Evolutionary conservation across 2,113 vertebrate genomes (phyloP).

Genomic region (Puntigrus tetrazona): DNA sequence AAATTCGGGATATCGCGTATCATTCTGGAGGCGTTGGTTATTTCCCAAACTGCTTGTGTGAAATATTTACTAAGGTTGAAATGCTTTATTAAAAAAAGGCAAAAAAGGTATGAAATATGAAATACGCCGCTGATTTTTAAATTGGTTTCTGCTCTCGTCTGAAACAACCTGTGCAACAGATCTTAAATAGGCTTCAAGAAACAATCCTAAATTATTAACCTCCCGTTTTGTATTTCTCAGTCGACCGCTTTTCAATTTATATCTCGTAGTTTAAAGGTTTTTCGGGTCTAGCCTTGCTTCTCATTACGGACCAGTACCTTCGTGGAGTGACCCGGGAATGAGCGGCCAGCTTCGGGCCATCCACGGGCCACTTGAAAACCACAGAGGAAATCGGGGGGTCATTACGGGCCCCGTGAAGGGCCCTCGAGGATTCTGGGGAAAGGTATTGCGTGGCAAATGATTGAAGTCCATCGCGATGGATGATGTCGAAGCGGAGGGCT

Average conservation of each 20-base stretch:
- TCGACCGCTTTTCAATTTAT: neutral
- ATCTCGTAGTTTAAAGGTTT: neutral
- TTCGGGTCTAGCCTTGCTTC: neutral
- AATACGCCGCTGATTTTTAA: neutral
- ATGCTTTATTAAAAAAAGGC: neutral
- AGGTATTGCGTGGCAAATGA: neutral
- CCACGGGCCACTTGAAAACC: neutral
- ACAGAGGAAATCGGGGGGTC: neutral
- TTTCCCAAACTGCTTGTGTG: neutral
- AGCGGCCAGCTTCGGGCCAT: neutral
- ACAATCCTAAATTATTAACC: constrained; percentile 11
- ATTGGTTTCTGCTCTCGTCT: neutral
- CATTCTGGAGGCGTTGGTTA: neutral
- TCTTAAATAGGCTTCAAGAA: neutral
- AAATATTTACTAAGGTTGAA: neutral
- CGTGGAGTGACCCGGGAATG: neutral
- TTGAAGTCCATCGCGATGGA: neutral
- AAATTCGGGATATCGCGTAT: neutral
- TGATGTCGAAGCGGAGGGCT: neutral
- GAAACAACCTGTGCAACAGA: neutral
- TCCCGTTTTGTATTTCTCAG: neutral
- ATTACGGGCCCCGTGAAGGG: neutral
- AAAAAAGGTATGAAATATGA: neutral
- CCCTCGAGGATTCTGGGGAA: neutral
- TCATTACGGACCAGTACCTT: neutral